phyloP scores from a whole-genome alignment of 2,888 invertebrate species.

The Luperina testacea region DNA sequence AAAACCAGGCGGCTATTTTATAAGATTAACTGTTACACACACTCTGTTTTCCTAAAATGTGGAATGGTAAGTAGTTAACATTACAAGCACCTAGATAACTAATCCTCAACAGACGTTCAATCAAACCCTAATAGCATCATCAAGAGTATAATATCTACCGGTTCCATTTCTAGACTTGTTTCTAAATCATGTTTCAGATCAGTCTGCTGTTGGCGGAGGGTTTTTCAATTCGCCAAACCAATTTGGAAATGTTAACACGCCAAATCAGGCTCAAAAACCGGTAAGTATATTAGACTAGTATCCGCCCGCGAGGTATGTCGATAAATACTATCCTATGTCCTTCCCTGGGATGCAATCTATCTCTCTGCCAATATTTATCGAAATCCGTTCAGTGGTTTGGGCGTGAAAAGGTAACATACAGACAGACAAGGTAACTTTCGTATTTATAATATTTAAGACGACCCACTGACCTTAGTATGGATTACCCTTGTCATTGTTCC shows the following conservation, averaged over 20 bases:
- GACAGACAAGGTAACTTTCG: too few relatives aligned
- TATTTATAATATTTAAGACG: too few relatives aligned
- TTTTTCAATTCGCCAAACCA: slow-evolving; percentile 87
- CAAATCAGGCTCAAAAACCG: slow-evolving; percentile 84
- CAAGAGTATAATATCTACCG: not conserved
- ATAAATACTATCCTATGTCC: too few relatives aligned
- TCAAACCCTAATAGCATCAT: not conserved
- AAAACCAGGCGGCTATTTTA: not conserved
- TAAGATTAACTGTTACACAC: not conserved
- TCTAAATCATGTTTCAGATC: slow-evolving; percentile 76
- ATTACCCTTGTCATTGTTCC: not conserved
- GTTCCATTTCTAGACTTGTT: slow-evolving; percentile 1
- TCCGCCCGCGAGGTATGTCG: too few relatives aligned
- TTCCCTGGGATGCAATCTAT: too few relatives aligned
- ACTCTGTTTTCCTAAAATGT: slow-evolving; percentile 67
- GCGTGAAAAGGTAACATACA: too few relatives aligned
- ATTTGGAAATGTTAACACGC: slow-evolving; percentile 86
- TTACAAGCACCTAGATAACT: not conserved
- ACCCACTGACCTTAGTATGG: too few relatives aligned
- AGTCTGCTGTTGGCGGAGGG: slow-evolving; percentile 86
- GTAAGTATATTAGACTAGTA: slow-evolving; percentile 68
- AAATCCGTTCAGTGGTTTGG: too few relatives aligned
- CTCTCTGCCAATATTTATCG: too few relatives aligned
- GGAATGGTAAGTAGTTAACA: slow-evolving; percentile 73
- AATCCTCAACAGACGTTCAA: not conserved